Conservation (phyloP, 1,140 invertebrate species). For the Lucilia sericata region DNA sequence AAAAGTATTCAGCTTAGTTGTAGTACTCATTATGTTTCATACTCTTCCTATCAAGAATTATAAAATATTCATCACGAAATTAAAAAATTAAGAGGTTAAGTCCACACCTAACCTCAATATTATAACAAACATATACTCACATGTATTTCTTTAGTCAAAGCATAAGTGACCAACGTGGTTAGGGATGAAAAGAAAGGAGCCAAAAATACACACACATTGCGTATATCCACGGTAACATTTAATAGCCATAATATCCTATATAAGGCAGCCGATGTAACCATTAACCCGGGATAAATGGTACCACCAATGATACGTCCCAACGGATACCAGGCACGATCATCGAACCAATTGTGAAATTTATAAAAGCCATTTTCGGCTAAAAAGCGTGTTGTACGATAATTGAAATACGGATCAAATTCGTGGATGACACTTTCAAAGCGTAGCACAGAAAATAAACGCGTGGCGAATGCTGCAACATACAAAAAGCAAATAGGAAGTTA, state of each 20-base stretch:
- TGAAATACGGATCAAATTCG: conserved; percentile 99
- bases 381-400: conserved; percentile 96
- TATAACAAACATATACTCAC: conserved; percentile 69
- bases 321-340: conserved; percentile 98
- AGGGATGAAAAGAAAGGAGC: conserved; percentile 97
- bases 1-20: conserved; percentile 45
- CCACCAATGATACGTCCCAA: conserved; percentile 96
- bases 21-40: conserved; percentile 52
- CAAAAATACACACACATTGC: conserved; percentile 98
- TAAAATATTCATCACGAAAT: conserved; percentile 49
- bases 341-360: conserved; percentile 99
- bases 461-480: conserved; percentile 89
- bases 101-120: conserved; percentile 51
- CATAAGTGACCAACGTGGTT: conserved; percentile 95
- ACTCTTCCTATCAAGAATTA: conserved; percentile 55
- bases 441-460: conserved; percentile 94
- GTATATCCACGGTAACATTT: conserved; percentile 95
- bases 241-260: conserved; percentile 90
- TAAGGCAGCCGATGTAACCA: conserved; percentile 95
- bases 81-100: conserved; percentile 49
- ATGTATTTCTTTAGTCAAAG: conserved; percentile 95
- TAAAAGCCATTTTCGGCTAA: conserved; percentile 97
- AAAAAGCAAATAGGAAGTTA: conserved; percentile 49
- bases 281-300: conserved; percentile 97
- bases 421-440: conserved; percentile 98